These are phyloP conservation scores for Venustoraphidia nigricollis DNA, from an alignment of 2,888 invertebrate species.

Conservation along the genomic window DNA sequence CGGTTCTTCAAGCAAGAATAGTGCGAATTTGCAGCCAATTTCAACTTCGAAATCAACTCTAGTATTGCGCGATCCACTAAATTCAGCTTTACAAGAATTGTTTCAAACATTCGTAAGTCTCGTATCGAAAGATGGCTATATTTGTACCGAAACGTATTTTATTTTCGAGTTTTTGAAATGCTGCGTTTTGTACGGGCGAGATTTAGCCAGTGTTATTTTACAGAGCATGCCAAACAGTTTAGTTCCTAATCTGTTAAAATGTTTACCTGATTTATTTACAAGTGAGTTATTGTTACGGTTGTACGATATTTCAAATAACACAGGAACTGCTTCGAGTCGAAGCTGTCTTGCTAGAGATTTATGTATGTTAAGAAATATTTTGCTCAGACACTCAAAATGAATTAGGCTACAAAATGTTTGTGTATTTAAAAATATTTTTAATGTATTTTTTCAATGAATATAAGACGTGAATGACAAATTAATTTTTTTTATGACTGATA, in stretches of 20 bases:
- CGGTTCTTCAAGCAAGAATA: too few relatives aligned
- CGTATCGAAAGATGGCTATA: conserved; percentile 54
- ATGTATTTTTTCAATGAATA: too few relatives aligned
- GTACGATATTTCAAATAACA: conserved; percentile 46
- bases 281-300: conserved; percentile 57
- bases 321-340: conserved; percentile 51
- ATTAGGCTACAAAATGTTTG: too few relatives aligned
- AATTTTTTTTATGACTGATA: too few relatives aligned
- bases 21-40: too few relatives aligned
- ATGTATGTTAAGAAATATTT: conserved; percentile 71
- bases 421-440: too few relatives aligned
- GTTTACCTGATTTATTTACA: conserved; percentile 60
- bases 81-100: conserved; percentile 48
- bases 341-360: conserved; percentile 77
- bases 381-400: conserved; percentile 28
- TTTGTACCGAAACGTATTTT: conserved; percentile 72
- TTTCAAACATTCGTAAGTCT: conserved; percentile 56
- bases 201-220: conserved; percentile 51
- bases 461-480: too few relatives aligned
- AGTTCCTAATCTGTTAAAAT: conserved; percentile 64
- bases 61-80: conserved; percentile 44
- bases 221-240: conserved; percentile 61
- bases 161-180: conserved; percentile 62
- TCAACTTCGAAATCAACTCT: conserved; percentile 16
- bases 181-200: conserved; percentile 61